phyloP scores from a whole-genome alignment of 2,888 invertebrate species.

The Geophilus truncorum region DNA sequence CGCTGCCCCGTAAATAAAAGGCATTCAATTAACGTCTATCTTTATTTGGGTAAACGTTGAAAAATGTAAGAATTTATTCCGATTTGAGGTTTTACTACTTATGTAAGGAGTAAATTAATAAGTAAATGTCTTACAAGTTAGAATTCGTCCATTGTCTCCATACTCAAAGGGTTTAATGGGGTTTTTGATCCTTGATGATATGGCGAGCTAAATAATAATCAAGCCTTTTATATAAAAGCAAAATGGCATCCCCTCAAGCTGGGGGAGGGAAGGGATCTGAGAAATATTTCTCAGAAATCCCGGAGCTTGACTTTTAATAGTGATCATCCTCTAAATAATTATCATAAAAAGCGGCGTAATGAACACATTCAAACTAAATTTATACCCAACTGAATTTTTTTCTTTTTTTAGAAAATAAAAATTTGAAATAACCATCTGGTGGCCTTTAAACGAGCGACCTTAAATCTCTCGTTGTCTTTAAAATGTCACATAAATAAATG shows the following conservation, averaged over 20 bases:
- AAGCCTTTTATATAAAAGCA: slow-evolving; percentile 25
- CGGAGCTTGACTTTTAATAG: slow-evolving; percentile 22
- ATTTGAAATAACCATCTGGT: not conserved
- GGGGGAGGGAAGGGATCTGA: slow-evolving; percentile 10
- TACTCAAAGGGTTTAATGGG: slow-evolving; percentile 17
- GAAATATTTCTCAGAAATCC: slow-evolving; percentile 3
- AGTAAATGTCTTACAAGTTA: not conserved
- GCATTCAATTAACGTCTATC: slow-evolving; percentile 14
- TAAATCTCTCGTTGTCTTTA: not conserved
- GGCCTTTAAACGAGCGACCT: not conserved
- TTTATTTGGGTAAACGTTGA: not conserved
- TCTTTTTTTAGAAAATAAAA: not conserved
- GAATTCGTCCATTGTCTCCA: slow-evolving; percentile 9
- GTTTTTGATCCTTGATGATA: slow-evolving; percentile 21
- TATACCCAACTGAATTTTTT: not conserved
- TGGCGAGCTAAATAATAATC: slow-evolving; percentile 27
- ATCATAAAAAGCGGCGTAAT: slow-evolving; percentile 5
- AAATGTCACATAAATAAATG: not conserved
- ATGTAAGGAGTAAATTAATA: not conserved
- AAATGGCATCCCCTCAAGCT: slow-evolving; percentile 22
- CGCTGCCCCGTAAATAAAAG: not conserved
- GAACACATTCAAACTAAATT: slow-evolving; percentile 24
- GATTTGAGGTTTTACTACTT: too few relatives aligned
- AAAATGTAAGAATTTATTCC: not conserved
- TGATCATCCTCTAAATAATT: slow-evolving; percentile 26